A percentile compares a stretch with the other conserved stretches of the same genome.
Evolutionary conservation across 2,888 invertebrate species (phyloP).

Genomic region (Agonopterix arenella): DNA sequence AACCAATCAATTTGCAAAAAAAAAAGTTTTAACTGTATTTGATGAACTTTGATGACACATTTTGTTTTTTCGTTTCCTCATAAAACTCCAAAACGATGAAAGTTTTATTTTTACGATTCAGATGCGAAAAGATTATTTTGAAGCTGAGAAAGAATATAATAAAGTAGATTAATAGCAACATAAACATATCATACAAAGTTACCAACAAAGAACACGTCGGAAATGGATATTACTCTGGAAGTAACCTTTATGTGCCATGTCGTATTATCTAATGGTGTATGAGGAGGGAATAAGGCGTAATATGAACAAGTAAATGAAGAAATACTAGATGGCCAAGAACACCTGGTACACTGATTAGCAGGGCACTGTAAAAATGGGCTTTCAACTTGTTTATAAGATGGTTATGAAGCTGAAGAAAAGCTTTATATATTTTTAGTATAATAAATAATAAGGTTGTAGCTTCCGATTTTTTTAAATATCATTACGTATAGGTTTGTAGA

Average conservation of each 20-base stretch:
- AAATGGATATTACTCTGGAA: slow-evolving; percentile 31
- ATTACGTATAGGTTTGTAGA: no score
- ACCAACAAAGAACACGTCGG: slow-evolving; percentile 24
- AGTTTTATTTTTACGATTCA: not conserved
- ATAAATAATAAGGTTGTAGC: no score
- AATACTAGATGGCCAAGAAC: slow-evolving; percentile 20
- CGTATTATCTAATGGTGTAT: slow-evolving; percentile 10
- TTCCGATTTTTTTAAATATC: no score
- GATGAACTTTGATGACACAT: no score
- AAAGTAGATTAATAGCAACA: slow-evolving; percentile 15
- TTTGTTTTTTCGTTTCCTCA: not conserved
- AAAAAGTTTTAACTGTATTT: no score
- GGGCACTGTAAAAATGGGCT: slow-evolving; percentile 1
- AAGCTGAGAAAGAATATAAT: slow-evolving; percentile 10
- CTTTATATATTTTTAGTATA: no score
- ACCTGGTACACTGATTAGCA: not conserved
- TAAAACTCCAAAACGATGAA: slow-evolving; percentile 2
- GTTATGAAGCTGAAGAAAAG: no score
- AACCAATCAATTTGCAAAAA: no score
- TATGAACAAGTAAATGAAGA: slow-evolving; percentile 20
- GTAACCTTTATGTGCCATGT: slow-evolving; percentile 19
- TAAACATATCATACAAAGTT: slow-evolving; percentile 10
- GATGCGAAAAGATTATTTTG: not conserved
- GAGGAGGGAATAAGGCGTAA: slow-evolving; percentile 11
- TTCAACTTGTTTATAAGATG: no score